Percentiles rank a stretch among this genome's conserved stretches.
Evolutionary conservation across 2,113 vertebrate genomes (phyloP).

Genomic region (Xiphorhynchus elegans): DNA sequence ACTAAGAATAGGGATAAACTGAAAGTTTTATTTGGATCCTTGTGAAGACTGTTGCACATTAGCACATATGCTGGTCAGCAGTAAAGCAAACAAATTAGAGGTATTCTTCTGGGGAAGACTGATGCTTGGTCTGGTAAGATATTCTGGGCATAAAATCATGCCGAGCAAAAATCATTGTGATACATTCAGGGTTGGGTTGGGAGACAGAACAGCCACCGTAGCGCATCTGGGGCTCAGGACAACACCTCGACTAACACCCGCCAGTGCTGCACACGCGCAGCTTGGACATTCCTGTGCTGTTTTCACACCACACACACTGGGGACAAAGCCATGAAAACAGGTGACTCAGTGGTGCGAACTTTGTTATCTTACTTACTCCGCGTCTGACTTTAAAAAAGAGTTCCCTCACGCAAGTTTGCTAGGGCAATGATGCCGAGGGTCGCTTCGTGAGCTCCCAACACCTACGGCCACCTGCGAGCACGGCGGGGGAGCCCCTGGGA

Average conservation of each 20-base stretch:
- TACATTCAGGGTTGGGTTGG: accelerated
- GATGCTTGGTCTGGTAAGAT: too few species aligned
- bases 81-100: not conserved
- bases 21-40: not conserved
- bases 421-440: accelerated
- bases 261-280: not conserved
- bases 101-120: not conserved
- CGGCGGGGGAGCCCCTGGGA: not conserved
- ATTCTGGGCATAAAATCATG: not conserved
- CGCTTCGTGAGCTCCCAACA: not conserved
- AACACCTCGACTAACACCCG: not conserved
- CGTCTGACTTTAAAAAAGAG: not conserved
- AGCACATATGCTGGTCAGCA: not conserved
- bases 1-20: not conserved
- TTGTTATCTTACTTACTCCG: not conserved
- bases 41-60: not conserved
- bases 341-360: accelerated
- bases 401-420: not conserved
- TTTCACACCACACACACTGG: not conserved
- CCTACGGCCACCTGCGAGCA: not conserved
- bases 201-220: not conserved
- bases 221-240: not conserved
- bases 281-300: accelerated
- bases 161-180: not conserved
- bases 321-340: not conserved